A percentile compares a stretch with the other conserved stretches of the same genome.
Conservation (phyloP, 2,888 invertebrate genomes). For the Cephus runcator region DNA sequence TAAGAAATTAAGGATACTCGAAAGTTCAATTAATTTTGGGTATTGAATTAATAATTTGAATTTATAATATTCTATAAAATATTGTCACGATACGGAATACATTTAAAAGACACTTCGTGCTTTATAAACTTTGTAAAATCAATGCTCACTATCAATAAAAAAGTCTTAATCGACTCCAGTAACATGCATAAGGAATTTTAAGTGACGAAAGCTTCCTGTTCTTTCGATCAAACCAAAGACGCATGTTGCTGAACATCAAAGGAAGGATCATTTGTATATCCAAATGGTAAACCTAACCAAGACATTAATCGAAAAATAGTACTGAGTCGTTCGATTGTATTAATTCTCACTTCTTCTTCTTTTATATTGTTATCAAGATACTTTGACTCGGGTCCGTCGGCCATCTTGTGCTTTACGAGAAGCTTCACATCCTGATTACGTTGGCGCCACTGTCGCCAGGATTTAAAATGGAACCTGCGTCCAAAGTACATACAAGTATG, state of each 20-base stretch:
- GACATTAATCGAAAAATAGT: constrained; percentile 12
- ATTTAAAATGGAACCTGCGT: constrained; percentile 54
- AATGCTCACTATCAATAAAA: neutral
- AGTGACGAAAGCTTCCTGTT: neutral
- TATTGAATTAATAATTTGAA: neutral
- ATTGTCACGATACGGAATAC: neutral
- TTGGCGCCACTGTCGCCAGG: constrained; percentile 52
- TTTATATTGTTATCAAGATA: neutral
- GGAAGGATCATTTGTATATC: constrained; percentile 25
- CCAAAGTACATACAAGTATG: neutral
- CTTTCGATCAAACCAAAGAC: constrained; percentile 29
- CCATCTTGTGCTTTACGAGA: constrained; percentile 36
- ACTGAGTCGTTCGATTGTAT: neutral
- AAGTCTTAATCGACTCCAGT: neutral
- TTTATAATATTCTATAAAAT: neutral
- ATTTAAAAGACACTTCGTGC: neutral
- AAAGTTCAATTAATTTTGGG: neutral
- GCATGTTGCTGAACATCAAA: constrained; percentile 36
- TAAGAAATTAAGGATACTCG: neutral
- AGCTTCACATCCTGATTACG: constrained; percentile 52
- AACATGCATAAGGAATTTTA: neutral
- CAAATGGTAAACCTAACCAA: constrained; percentile 33
- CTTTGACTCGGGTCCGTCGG: constrained; percentile 12
- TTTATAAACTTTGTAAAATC: neutral
- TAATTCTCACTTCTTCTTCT: neutral